phyloP scores from a whole-genome alignment of 2,113 vertebrate species.

The Neodon shergylaensis region DNA sequence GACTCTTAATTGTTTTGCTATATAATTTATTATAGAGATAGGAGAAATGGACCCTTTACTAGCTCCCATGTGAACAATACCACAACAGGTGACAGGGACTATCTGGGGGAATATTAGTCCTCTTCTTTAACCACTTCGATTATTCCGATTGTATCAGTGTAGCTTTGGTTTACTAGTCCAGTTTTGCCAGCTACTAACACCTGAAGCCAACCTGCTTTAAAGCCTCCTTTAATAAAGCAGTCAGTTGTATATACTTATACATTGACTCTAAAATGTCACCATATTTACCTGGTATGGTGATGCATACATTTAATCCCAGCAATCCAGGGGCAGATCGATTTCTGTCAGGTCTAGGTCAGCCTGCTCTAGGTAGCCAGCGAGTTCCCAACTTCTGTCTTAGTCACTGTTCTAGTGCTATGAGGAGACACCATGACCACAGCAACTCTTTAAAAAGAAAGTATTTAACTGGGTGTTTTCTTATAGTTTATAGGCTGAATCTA shows the following conservation, averaged over 20 bases:
- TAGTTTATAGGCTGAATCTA: too few species aligned
- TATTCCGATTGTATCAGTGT: background rate
- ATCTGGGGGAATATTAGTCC: background rate
- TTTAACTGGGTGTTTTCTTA: too few species aligned
- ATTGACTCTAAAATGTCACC: background rate
- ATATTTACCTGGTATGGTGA: background rate
- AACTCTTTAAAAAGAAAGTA: background rate
- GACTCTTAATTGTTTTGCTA: background rate
- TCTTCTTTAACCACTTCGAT: background rate
- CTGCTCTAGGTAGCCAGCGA: background rate
- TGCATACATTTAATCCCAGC: background rate
- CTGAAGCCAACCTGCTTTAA: background rate
- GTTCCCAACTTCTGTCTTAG: background rate
- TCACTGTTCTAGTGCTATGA: background rate
- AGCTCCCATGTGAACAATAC: background rate
- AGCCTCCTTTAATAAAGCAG: background rate
- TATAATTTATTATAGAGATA: background rate
- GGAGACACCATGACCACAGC: background rate
- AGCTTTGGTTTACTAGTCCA: background rate
- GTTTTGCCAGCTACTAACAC: background rate
- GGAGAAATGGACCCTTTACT: background rate
- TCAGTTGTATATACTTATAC: background rate
- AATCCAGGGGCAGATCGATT: background rate
- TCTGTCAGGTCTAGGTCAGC: background rate
- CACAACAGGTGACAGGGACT: background rate